Evolutionary conservation across 2,113 vertebrate genomes (phyloP).

Genomic region (Myocastor coypus): DNA sequence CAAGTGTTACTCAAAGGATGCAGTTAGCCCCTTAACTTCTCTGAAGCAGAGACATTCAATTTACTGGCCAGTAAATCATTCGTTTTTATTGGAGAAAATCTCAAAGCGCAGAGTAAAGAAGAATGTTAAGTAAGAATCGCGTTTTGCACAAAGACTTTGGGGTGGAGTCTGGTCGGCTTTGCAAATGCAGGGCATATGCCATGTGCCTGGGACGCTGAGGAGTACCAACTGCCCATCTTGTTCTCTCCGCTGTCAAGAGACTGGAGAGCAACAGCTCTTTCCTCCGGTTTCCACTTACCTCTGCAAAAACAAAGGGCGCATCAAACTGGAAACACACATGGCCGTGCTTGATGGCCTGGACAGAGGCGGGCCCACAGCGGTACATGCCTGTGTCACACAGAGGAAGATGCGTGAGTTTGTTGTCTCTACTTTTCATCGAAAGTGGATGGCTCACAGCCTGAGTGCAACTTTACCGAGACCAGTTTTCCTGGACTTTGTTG

Average conservation of each 20-base stretch:
- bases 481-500: fast-evolving
- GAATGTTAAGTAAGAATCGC: neutral
- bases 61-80: neutral
- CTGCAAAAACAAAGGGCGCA: conserved; percentile 94
- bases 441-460: neutral
- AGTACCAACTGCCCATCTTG: neutral
- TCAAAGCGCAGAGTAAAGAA: neutral
- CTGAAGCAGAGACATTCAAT: neutral
- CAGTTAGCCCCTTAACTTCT: neutral
- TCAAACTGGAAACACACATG: conserved; percentile 95
- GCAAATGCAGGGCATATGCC: neutral
- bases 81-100: neutral
- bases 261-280: neutral
- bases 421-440: neutral
- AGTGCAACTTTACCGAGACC: neutral
- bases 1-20: neutral
- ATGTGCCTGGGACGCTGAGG: neutral
- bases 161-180: neutral
- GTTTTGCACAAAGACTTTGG: neutral
- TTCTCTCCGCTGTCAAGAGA: neutral
- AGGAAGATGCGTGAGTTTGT: neutral
- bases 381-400: conserved; percentile 91
- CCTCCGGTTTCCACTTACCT: conserved; percentile 86
- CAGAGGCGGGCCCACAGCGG: conserved; percentile 96
- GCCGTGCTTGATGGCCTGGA: conserved; percentile 96